Evolutionary conservation across 2,888 invertebrate genomes (phyloP).

Genomic region (Melieria omissa): DNA sequence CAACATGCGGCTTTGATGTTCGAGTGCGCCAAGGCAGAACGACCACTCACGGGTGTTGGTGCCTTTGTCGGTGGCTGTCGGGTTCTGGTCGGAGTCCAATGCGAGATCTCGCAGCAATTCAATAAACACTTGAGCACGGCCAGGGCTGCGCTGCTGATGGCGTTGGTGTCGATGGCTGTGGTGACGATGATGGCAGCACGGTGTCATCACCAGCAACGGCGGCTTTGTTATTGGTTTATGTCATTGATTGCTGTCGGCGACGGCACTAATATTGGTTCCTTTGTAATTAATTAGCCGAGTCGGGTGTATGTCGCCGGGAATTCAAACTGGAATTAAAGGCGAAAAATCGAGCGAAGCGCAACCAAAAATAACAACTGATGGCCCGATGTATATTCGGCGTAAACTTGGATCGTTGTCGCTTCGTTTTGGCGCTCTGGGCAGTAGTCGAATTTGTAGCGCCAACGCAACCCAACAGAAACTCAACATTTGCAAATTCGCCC

Average conservation of each 20-base stretch:
- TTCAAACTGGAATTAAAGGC: slow-evolving; percentile 27
- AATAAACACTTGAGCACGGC: slow-evolving; percentile 31
- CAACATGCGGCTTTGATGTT: slow-evolving; percentile 4
- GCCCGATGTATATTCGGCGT: slow-evolving; percentile 1
- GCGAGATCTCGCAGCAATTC: slow-evolving; percentile 15
- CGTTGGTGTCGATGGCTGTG: neutral
- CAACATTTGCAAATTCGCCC: slow-evolving; percentile 18
- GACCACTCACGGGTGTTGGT: neutral
- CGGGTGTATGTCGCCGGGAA: neutral
- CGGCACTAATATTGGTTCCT: slow-evolving; percentile 3
- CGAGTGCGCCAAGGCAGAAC: neutral
- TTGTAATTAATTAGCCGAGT: slow-evolving; percentile 22
- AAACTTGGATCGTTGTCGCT: no score
- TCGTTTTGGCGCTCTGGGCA: no score
- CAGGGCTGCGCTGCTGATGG: neutral
- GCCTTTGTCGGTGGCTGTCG: slow-evolving; percentile 15
- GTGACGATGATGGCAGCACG: neutral
- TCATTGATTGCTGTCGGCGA: slow-evolving; percentile 15
- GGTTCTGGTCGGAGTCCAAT: neutral
- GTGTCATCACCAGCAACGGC: neutral
- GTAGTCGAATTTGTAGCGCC: no score
- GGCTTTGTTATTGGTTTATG: neutral
- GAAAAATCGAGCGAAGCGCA: slow-evolving; percentile 15
- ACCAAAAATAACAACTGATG: slow-evolving; percentile 4
- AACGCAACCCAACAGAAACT: neutral